phyloP scores from a whole-genome alignment of 2,888 invertebrate genomes.

The Macrostomum cliftonense region DNA sequence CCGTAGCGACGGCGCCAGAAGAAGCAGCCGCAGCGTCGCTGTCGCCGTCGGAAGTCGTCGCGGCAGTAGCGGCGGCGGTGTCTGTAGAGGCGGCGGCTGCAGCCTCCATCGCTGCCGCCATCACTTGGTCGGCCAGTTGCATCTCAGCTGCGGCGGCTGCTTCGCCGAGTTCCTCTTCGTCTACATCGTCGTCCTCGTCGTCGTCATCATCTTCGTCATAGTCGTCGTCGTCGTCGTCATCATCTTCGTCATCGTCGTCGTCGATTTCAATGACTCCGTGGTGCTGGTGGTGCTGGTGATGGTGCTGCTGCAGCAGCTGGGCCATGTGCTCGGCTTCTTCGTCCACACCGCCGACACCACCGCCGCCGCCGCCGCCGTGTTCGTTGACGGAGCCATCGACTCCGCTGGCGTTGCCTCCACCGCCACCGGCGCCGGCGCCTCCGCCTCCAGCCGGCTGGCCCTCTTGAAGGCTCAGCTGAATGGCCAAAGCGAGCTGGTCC shows the following conservation, averaged over 20 bases:
- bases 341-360: slow-evolving; percentile 10
- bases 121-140: too few relatives aligned
- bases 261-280: too few relatives aligned
- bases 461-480: slow-evolving; percentile 33
- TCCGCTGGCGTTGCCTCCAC: slow-evolving; percentile 8
- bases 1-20: too few relatives aligned
- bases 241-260: too few relatives aligned
- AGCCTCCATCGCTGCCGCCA: too few relatives aligned
- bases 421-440: slow-evolving; percentile 14
- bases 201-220: too few relatives aligned
- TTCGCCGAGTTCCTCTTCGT: too few relatives aligned
- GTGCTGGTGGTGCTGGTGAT: neutral
- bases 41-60: neutral
- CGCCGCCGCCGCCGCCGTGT: slow-evolving; percentile 15
- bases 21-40: neutral
- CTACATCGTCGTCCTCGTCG: too few relatives aligned
- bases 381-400: slow-evolving; percentile 17
- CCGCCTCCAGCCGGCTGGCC: slow-evolving; percentile 31
- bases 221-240: too few relatives aligned
- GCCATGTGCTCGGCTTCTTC: neutral
- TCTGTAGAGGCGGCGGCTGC: neutral
- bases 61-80: neutral
- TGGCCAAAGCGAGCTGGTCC: neutral
- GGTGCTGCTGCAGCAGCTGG: neutral
- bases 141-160: too few relatives aligned